Base-by-base conservation (phyloP, 2,113 vertebrate species). In the Burhinus oedicnemus region DNA sequence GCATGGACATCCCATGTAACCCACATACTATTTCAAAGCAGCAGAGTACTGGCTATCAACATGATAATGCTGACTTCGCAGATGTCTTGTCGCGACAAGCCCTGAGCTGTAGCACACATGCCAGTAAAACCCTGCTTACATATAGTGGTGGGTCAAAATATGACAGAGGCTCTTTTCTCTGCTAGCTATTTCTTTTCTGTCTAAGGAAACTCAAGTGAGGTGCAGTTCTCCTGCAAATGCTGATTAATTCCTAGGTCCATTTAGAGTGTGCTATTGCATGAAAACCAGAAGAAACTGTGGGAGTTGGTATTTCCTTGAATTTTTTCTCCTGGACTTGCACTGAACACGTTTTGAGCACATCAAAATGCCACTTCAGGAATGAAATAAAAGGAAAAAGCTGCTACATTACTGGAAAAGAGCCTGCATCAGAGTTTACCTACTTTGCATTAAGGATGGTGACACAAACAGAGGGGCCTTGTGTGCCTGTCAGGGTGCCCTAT, bases 391-490 rank as follows among this genome's bases (percentile, higher is more conserved):
- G 57, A 45, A 89, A 91, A 95, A 47, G 29, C 75, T 93, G 81
- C 66, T 93, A 15, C 4, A 0, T 4, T 79, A 29, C 66, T 96
- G 87, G 89, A 95, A 95, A 84, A 60, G 64, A 83, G 18, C 44
- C 78, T 86, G 74, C 11, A 1, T 93, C 91, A 95, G 84, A 93
- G 82, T 96, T 95, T 85, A 93, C 84, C 55, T 83, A 66, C n/a
- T 95, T 94, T 90, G 55, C 89, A 75, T 95, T 82, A 66, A 68
- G 75, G 66, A 47, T n/a, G 68, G 94, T 94, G 87, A 93, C 96
- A 96, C 49, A 83, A 90, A 97, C 94, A 97, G 93, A 95, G 54
- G 15, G 51, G 45, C 52, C 87, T 95, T 97, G 87, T 97, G 15
- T 1, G 58, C 75, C 69, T 93, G 89, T 90, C 93, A 95, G 2